Percentiles rank a stretch among this genome's conserved stretches.
Evolutionary conservation across 2,888 invertebrate genomes (phyloP).

Genomic region (Polydrusus tereticollis): DNA sequence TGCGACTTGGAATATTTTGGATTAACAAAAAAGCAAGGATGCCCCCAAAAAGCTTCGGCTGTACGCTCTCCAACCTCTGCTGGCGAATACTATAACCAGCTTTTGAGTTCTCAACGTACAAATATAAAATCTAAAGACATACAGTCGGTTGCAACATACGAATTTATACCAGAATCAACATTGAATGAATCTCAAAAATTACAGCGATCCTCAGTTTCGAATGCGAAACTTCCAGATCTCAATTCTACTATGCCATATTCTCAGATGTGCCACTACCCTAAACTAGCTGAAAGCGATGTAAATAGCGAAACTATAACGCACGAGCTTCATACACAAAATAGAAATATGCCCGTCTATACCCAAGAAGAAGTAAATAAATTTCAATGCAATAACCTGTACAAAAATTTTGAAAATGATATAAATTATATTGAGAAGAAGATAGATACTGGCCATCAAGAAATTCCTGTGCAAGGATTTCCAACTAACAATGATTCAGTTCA

Average conservation of each 20-base stretch:
- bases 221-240: neutral
- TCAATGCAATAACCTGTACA: neutral
- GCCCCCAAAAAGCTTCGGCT: neutral
- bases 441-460: neutral
- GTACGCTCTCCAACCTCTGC: neutral
- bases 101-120: neutral
- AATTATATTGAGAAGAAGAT: neutral
- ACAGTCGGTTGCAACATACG: neutral
- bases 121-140: neutral
- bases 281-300: neutral
- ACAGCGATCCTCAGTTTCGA: neutral
- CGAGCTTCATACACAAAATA: neutral
- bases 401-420: neutral
- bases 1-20: conserved; percentile 15
- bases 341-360: neutral
- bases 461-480: neutral
- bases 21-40: neutral
- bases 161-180: neutral
- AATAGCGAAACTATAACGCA: neutral
- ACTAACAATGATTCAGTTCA: neutral
- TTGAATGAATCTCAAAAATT: neutral
- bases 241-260: neutral
- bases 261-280: neutral
- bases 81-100: conserved; percentile 20
- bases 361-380: neutral